Base-by-base conservation (phyloP, 2,113 vertebrate species). In the Oreotrochilus melanogaster region DNA sequence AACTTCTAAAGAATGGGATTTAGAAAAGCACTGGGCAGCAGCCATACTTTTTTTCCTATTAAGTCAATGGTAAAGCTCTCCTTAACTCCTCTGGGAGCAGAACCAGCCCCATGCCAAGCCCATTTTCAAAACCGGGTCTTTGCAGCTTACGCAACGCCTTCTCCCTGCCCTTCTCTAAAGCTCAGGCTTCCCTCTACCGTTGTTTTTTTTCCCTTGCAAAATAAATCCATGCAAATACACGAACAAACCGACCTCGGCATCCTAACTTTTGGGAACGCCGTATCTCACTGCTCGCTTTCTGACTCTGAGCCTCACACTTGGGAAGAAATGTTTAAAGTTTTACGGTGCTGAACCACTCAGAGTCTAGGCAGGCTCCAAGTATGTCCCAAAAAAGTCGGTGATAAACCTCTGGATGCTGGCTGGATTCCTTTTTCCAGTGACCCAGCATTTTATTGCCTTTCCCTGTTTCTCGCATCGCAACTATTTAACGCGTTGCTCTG, bases 1-100 rank as follows among this genome's bases (percentile, higher is more conserved):
- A 71, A 86, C 60, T 74, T 86, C 79, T 92, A 88, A 88, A 84
- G 92, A 88, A 91, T 27, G 51, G 86, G 91, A 86, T 93, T 96
- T 81, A 67, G 58, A 73, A 86, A 86, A 86, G 75, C 75, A 43
- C 67, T 56, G 88, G 83, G 91, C 92, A 94, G 64, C 75, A 71
- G 86, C 33, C 65, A 84, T 28, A 24, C 61, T 96, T 84, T 73
- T 94, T 95, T 92, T 88, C 48, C 91, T 89, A 84, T 91, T 91
- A 95, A 95, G 69, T 86, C 94, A 84, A 67, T 67, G 61, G 83
- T 89, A 80, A 94, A 86, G 74, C 86, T 92, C 78, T 25, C 67
- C 53, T 50, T 70, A 84, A 93, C 74, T 79, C 91, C 79, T n/a
- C 79, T 66, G 92, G 83, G 92, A 96, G 56, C 27, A 60, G 53